Conservation (phyloP, 1,140 invertebrate genomes). For the Nebria ingens region DNA sequence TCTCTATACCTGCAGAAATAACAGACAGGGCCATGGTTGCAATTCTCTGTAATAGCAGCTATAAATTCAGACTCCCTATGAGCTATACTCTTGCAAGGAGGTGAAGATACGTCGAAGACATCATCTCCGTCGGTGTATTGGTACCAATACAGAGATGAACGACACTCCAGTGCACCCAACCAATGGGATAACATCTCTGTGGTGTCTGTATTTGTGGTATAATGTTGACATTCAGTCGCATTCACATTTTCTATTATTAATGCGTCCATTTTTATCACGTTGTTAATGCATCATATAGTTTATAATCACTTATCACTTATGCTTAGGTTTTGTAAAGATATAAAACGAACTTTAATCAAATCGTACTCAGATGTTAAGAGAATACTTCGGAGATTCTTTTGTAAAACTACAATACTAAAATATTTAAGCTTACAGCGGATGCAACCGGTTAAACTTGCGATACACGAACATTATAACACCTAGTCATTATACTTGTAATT, state of each 20-base stretch:
- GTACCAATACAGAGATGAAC: conserved; percentile 28
- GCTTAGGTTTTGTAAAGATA: too few species aligned
- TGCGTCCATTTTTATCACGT: neutral
- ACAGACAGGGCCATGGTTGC: conserved; percentile 30
- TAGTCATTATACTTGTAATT: too few species aligned
- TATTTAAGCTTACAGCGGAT: too few species aligned
- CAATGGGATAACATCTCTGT: conserved; percentile 15
- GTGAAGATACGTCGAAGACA: neutral
- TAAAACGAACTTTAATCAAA: too few species aligned
- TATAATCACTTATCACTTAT: too few species aligned
- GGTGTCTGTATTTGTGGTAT: neutral
- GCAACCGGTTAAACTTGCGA: too few species aligned
- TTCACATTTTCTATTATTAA: neutral
- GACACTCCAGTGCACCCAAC: conserved; percentile 27
- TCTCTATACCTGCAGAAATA: conserved; percentile 33
- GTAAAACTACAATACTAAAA: too few species aligned
- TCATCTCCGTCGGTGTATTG: conserved; percentile 22
- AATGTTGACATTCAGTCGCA: neutral
- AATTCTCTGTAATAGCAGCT: conserved; percentile 30
- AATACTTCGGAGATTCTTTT: too few species aligned
- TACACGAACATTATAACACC: too few species aligned
- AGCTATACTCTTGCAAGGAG: conserved; percentile 29
- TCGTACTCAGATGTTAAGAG: too few species aligned
- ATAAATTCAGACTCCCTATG: conserved; percentile 30
- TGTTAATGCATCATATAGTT: too few species aligned